Evolutionary conservation across 2,113 vertebrate species (phyloP).

Genomic region (Speoplatyrhinus poulsoni): DNA sequence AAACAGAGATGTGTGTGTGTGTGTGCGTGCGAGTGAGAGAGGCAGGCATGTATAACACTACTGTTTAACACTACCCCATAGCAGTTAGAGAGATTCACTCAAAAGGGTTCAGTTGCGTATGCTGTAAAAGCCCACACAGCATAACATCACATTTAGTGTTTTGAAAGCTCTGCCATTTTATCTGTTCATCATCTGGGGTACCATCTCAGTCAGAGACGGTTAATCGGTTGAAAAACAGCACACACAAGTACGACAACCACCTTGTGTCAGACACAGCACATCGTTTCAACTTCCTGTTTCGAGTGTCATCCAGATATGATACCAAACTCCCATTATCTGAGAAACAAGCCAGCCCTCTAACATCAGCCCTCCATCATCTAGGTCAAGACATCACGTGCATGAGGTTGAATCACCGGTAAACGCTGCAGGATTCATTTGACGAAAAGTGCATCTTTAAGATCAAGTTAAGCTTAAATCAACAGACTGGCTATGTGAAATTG

Average conservation of each 20-base stretch:
- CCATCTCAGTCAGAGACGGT: neutral
- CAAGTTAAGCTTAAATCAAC: constrained; percentile 36
- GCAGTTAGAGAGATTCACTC: neutral
- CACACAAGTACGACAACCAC: neutral
- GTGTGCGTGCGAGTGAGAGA: neutral
- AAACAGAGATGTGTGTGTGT: neutral
- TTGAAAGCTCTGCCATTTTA: neutral
- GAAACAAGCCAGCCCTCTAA: constrained; percentile 1
- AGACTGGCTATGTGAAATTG: neutral
- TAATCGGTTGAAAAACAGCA: neutral
- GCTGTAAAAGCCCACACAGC: neutral
- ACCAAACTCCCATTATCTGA: neutral
- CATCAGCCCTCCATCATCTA: constrained; percentile 15
- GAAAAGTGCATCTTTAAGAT: constrained; percentile 44
- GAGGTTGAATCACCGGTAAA: constrained; percentile 35
- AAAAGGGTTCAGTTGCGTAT: neutral
- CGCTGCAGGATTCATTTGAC: constrained; percentile 43
- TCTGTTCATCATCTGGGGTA: neutral
- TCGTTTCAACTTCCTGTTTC: constrained; percentile 42
- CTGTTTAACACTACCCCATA: neutral
- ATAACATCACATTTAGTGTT: neutral
- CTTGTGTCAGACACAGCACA: neutral
- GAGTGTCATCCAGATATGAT: constrained; percentile 43
- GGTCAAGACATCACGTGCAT: constrained; percentile 36
- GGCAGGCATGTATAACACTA: neutral